These are phyloP conservation scores for Epiblema foenella DNA, from an alignment of 2,888 invertebrate species.

Conservation along the genomic window DNA sequence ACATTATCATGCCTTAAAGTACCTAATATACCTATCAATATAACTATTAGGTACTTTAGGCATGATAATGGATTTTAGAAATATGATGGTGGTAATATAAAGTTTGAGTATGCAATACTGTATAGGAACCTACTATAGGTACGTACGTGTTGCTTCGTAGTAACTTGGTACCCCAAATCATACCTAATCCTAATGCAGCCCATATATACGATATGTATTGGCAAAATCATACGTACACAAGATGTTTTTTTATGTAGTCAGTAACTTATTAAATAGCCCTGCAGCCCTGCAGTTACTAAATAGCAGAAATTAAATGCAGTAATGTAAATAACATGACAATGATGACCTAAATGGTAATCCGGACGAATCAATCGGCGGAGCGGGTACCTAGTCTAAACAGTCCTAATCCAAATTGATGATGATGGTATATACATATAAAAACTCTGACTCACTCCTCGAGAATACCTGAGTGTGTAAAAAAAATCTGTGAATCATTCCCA, in stretches of 20 bases:
- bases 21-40: neutral
- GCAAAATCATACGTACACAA: neutral
- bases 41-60: too few relatives aligned
- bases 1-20: neutral
- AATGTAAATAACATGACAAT: conserved; percentile 21
- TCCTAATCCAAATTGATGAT: conserved; percentile 43
- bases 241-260: too few relatives aligned
- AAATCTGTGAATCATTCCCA: conserved; percentile 56
- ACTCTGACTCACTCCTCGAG: conserved; percentile 43
- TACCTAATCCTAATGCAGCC: neutral
- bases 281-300: neutral
- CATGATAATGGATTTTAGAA: too few relatives aligned
- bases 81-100: too few relatives aligned
- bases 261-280: neutral
- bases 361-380: conserved; percentile 37
- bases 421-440: conserved; percentile 38
- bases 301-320: neutral
- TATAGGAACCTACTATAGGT: too few relatives aligned
- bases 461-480: conserved; percentile 41
- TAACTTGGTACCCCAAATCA: too few relatives aligned
- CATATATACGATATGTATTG: neutral
- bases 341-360: conserved; percentile 31
- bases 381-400: conserved; percentile 40
- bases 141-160: too few relatives aligned
- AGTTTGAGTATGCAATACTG: too few relatives aligned